Conservation (phyloP, 2,113 vertebrate species). For the Chascanopsetta lugubris region DNA sequence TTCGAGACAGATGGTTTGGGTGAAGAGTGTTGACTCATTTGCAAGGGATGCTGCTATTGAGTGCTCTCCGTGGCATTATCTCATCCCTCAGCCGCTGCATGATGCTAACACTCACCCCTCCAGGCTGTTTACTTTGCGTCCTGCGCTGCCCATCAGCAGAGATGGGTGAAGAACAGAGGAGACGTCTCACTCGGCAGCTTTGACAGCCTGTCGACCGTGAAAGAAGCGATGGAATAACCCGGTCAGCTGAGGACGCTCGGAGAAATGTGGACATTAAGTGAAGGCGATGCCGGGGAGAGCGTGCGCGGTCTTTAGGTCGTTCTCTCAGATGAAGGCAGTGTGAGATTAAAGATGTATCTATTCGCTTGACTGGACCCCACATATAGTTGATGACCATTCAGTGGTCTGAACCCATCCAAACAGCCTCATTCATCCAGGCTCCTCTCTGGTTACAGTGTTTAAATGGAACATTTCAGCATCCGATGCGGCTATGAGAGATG, state of each 20-base stretch:
- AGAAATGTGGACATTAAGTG: neutral
- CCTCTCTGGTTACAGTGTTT: neutral
- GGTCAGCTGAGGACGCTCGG: neutral
- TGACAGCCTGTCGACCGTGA: slow-evolving; percentile 5
- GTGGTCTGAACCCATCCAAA: neutral
- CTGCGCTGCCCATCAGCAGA: neutral
- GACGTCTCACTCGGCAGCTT: slow-evolving; percentile 5
- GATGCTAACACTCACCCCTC: neutral
- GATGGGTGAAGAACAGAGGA: neutral
- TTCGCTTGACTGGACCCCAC: neutral
- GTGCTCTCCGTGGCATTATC: neutral
- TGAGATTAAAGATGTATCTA: neutral
- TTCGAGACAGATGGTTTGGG: slow-evolving; percentile 16
- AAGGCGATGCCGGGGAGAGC: neutral
- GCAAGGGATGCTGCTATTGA: slow-evolving; percentile 14
- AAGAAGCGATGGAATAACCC: neutral
- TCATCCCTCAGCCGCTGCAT: neutral
- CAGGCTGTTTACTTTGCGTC: neutral
- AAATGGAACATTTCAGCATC: neutral
- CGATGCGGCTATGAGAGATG: too few species aligned
- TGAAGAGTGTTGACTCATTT: slow-evolving; percentile 18
- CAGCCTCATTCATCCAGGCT: neutral
- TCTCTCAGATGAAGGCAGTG: neutral
- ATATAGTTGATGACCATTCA: neutral
- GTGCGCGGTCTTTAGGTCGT: neutral